Percentiles rank a stretch among this genome's conserved stretches.
phyloP scores from a whole-genome alignment of 1,140 invertebrate species.

The Triops longicaudatus region DNA sequence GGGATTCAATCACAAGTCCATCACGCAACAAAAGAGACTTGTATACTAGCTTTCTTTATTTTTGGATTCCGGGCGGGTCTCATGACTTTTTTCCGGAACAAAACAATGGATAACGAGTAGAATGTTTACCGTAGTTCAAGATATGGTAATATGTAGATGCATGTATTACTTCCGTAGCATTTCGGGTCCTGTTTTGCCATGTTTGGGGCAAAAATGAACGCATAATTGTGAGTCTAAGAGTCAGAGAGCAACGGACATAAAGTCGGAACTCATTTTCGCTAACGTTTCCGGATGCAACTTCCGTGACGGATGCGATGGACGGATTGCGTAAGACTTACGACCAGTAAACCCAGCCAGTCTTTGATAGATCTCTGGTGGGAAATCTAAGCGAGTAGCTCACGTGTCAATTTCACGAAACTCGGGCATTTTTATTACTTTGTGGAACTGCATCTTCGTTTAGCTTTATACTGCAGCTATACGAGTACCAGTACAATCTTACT shows the following conservation, averaged over 20 bases:
- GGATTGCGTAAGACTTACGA: neutral
- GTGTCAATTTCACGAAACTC: neutral
- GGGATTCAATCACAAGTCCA: neutral
- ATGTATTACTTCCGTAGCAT: neutral
- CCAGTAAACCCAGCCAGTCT: neutral
- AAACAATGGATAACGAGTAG: no score
- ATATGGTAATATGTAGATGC: neutral
- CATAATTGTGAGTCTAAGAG: no score
- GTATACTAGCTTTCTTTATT: neutral
- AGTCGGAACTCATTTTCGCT: conserved; percentile 14
- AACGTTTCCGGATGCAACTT: neutral
- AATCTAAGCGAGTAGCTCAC: neutral
- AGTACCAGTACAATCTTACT: no score
- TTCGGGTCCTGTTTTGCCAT: neutral
- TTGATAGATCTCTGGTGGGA: neutral
- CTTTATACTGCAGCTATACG: no score
- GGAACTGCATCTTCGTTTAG: neutral
- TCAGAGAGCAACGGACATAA: neutral
- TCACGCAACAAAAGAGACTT: neutral
- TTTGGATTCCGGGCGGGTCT: neutral
- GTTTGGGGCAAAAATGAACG: no score
- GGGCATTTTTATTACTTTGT: neutral
- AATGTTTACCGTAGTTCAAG: neutral
- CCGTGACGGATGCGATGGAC: neutral
- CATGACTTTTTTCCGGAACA: no score